Evolutionary conservation across 2,113 vertebrate species (phyloP).

Genomic region (Nothoprocta perdicaria): DNA sequence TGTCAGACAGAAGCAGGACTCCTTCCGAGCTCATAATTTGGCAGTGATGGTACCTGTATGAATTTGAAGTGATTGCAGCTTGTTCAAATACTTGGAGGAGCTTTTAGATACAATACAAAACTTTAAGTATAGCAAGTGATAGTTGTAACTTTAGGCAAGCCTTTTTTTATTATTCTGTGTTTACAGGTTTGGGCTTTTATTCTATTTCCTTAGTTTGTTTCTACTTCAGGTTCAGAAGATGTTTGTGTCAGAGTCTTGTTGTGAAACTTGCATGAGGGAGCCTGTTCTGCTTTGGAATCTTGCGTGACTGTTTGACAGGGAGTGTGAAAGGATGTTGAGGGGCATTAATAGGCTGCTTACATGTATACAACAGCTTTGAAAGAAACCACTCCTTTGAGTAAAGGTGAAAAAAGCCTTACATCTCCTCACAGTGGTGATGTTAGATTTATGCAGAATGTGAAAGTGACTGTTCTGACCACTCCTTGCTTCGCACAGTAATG

Average conservation of each 20-base stretch:
- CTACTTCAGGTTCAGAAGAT: neutral
- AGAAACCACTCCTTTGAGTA: neutral
- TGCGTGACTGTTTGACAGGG: neutral
- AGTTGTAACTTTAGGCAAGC: neutral
- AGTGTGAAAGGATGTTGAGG: neutral
- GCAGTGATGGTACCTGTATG: neutral
- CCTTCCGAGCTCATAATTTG: neutral
- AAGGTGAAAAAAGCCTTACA: neutral
- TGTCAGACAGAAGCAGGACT: fast-evolving
- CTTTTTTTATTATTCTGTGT: fast-evolving
- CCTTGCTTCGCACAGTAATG: neutral
- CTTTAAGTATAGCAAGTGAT: neutral
- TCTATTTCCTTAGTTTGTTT: neutral
- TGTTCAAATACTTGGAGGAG: neutral
- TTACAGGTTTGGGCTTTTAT: neutral
- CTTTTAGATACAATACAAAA: neutral
- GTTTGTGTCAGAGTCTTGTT: neutral
- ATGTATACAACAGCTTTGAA: neutral
- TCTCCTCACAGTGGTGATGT: neutral
- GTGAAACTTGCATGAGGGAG: neutral
- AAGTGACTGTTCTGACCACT: neutral
- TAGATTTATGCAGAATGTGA: neutral
- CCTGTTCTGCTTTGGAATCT: neutral
- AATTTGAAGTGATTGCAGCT: neutral
- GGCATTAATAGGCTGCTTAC: neutral